Conservation (phyloP, 2,888 invertebrate species). For the Osmoderma eremita region DNA sequence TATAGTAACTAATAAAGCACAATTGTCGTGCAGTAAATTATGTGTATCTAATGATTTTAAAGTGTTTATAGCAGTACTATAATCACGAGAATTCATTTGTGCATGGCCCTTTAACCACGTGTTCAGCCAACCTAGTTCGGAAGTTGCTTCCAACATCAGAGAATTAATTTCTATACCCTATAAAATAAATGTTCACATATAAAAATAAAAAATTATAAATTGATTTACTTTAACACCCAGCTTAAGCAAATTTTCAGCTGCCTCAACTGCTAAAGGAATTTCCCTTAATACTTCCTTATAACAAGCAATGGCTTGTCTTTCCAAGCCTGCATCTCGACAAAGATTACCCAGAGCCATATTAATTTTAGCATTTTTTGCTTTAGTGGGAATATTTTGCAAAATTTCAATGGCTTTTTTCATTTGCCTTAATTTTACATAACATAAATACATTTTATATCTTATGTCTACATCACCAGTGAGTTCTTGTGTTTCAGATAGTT, state of each 20-base stretch:
- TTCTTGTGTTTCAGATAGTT: constrained; percentile 64
- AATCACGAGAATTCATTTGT: constrained; percentile 74
- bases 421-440: constrained; percentile 74
- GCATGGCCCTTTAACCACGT: constrained; percentile 74
- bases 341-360: constrained; percentile 82
- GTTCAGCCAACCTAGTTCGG: constrained; percentile 68
- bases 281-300: constrained; percentile 83
- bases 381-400: constrained; percentile 70
- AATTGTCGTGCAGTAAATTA: constrained; percentile 74
- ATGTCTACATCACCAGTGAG: constrained; percentile 73
- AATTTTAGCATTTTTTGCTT: constrained; percentile 76
- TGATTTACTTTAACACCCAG: constrained; percentile 67
- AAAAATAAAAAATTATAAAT: constrained; percentile 1
- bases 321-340: constrained; percentile 75
- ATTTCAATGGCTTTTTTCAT: constrained; percentile 70
- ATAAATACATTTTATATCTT: constrained; percentile 77
- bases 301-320: constrained; percentile 76
- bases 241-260: constrained; percentile 76
- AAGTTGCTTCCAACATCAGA: constrained; percentile 70
- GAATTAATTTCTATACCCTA: constrained; percentile 80
- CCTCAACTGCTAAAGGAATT: constrained; percentile 77
- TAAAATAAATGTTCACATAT: constrained; percentile 51
- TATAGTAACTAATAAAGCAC: constrained; percentile 72
- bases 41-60: constrained; percentile 75
- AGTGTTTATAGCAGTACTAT: constrained; percentile 72